Evolutionary conservation across 2,797 vertebrate genomes (phyloP), one percentile per base, ranked within the genome.

Genomic region (Crossoptilon crossoptilon): DNA sequence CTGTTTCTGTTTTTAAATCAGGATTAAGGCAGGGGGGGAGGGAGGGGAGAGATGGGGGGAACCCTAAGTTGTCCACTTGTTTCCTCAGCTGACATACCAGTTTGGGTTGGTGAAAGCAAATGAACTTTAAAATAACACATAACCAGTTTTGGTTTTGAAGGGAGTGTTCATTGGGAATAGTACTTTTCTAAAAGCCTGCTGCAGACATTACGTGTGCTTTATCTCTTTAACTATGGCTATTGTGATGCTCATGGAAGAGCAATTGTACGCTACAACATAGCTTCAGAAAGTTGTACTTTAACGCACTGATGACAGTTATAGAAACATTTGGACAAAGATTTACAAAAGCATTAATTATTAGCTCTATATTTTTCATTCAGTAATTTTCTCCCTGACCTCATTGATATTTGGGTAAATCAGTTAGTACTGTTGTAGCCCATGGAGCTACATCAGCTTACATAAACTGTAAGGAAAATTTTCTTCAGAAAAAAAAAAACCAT

Each of bases 281-380:
- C 89, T 92, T 86, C 84, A 67, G 26, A 48, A 87, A 89, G 93
- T 96, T 97, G 90, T 92, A 77, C 56, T 96, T 96, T 97, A 97
- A 96, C 97, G 85, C 64, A 78, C 29, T 73, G 24, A 56, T 44
- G 82, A 82, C 91, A 80, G 81, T 95, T 96, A 96, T 94, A 93
- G 83, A 91, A 78, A 85, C 63, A 62, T 72, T 91, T 94, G 60
- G 94, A 92, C 71, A 97, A 97, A 96, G 84, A 97, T 95, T 97
- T 90, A 96, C 95, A 91, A 85, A 96, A 46, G 26, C 72, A 91
- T 96, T 96, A 96, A 97, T 96, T 93, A 97, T 97, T 97, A 96
- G 90, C 96, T 84, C n/a, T 64, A 16, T 62, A 64, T 90, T 95
- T 95, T 94, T 96, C 73, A 88, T 92, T 92, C 84, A 68, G 14